These are phyloP conservation scores for Lampropteryx suffumata DNA, from an alignment of 2,888 invertebrate genomes.

Conservation along the genomic window DNA sequence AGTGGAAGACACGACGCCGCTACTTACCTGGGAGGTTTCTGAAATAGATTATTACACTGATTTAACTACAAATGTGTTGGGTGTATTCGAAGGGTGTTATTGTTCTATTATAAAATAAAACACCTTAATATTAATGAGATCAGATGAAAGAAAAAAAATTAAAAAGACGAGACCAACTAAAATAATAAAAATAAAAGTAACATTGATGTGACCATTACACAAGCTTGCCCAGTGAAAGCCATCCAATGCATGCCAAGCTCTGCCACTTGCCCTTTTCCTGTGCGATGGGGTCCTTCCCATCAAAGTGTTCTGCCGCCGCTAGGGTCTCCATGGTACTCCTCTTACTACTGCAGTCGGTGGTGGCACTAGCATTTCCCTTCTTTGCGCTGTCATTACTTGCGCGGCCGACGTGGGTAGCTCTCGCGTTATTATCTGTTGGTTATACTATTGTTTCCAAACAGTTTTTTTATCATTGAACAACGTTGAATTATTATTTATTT, in stretches of 20 bases:
- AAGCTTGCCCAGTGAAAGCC: slow-evolving; percentile 29
- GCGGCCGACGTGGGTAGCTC: slow-evolving; percentile 63
- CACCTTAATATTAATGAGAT: slow-evolving; percentile 15
- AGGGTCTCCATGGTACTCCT: slow-evolving; percentile 74
- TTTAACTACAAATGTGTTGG: neutral
- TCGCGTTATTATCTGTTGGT: slow-evolving; percentile 63
- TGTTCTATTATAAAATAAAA: neutral
- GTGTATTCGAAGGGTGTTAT: neutral
- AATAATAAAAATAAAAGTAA: neutral
- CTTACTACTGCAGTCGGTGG: slow-evolving; percentile 63
- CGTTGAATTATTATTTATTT: too few species aligned
- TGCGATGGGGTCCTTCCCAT: slow-evolving; percentile 64
- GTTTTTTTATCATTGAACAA: neutral
- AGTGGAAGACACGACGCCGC: slow-evolving; percentile 66
- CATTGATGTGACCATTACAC: slow-evolving; percentile 8
- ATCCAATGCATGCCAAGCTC: slow-evolving; percentile 23
- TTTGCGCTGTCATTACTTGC: slow-evolving; percentile 76
- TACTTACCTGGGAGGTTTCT: slow-evolving; percentile 63
- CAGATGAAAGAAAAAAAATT: slow-evolving; percentile 13
- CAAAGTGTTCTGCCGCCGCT: slow-evolving; percentile 73
- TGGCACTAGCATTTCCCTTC: slow-evolving; percentile 71
- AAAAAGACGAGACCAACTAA: slow-evolving; percentile 23
- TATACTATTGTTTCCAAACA: slow-evolving; percentile 7
- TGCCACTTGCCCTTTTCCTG: slow-evolving; percentile 59
- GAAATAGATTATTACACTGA: slow-evolving; percentile 3